Conservation (phyloP, 2,113 vertebrate genomes). For the Nansenia antarctica region DNA sequence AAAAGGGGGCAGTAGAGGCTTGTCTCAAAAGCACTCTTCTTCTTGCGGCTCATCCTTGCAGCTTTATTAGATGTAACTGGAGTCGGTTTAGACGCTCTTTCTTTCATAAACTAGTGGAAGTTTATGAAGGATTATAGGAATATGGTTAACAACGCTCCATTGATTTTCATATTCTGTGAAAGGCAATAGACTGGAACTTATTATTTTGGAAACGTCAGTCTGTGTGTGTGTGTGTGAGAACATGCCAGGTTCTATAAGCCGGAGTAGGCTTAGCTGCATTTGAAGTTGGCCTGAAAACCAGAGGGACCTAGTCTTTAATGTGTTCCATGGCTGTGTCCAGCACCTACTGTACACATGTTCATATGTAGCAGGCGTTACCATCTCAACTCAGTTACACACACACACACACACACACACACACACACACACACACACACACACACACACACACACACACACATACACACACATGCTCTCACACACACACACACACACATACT, state of each 20-base stretch:
- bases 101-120: constrained; percentile 14
- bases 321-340: constrained; percentile 9
- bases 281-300: constrained; percentile 27
- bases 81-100: not conserved
- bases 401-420: too few species aligned
- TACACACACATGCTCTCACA: not conserved
- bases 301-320: constrained; percentile 20
- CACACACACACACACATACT: too few species aligned
- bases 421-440: not conserved
- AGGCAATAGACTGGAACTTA: constrained; percentile 30
- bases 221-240: not conserved
- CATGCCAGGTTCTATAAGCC: not conserved
- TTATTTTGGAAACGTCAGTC: constrained; percentile 5
- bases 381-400: not conserved
- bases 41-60: not conserved
- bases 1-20: constrained; percentile 35
- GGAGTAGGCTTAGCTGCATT: constrained; percentile 11
- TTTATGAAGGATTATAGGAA: constrained; percentile 16
- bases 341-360: constrained; percentile 28
- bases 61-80: not conserved
- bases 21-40: not conserved
- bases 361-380: too few species aligned
- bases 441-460: not conserved
- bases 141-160: constrained; percentile 11
- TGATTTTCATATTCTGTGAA: constrained; percentile 34